A percentile compares a stretch with the other conserved stretches of the same genome.
Conservation (phyloP, 2,888 invertebrate genomes). For the Hypomecis punctinalis region DNA sequence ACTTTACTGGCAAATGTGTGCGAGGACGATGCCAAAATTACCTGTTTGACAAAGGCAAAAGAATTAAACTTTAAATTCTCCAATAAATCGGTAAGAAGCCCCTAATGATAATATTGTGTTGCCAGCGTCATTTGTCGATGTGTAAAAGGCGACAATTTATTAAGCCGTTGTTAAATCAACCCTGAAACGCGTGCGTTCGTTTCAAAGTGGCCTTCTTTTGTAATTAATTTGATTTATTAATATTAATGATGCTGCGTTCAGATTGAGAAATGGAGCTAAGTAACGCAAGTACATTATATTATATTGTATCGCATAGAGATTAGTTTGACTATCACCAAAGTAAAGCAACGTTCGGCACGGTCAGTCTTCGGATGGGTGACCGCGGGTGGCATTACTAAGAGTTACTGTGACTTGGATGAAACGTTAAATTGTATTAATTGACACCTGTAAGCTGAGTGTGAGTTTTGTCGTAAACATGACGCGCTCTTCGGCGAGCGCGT, state of each 20-base stretch:
- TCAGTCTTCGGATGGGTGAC: too few species aligned
- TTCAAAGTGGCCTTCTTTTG: constrained; percentile 14
- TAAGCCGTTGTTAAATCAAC: constrained; percentile 15
- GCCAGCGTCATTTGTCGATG: constrained; percentile 21
- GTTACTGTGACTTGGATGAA: too few species aligned
- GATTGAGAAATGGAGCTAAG: constrained; percentile 2
- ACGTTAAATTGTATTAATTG: too few species aligned
- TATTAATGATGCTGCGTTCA: constrained; percentile 9
- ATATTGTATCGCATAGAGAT: neutral
- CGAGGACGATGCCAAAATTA: too few species aligned
- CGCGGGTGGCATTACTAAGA: too few species aligned
- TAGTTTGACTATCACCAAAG: too few species aligned
- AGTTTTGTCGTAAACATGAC: too few species aligned
- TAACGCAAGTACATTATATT: neutral
- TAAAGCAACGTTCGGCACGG: too few species aligned
- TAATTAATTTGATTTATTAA: constrained; percentile 20
- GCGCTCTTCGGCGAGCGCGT: too few species aligned
- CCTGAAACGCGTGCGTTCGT: constrained; percentile 14
- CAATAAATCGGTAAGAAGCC: neutral
- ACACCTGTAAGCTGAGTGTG: too few species aligned
- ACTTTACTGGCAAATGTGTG: too few species aligned
- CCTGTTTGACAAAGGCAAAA: too few species aligned
- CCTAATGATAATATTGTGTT: constrained; percentile 3
- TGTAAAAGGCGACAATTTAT: constrained; percentile 21
- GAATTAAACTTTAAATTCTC: neutral